Evolutionary conservation across 2,113 vertebrate species (phyloP).

Genomic region (Polyodon spathula): DNA sequence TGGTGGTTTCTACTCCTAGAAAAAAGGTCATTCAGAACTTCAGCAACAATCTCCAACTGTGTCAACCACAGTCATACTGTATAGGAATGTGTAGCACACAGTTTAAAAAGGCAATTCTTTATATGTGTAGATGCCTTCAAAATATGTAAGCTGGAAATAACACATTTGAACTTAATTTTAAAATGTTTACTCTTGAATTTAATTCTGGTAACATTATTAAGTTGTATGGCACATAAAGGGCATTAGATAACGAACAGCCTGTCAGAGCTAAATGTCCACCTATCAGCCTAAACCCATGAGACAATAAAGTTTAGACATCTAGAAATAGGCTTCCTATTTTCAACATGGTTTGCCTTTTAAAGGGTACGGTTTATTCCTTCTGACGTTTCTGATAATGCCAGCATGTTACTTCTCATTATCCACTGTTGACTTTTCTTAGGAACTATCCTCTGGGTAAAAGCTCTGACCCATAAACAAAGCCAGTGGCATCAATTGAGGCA

Average conservation of each 20-base stretch:
- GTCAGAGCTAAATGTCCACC: not conserved
- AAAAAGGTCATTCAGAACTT: not conserved
- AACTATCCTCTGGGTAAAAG: slow-evolving; percentile 42
- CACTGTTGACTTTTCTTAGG: slow-evolving; percentile 56
- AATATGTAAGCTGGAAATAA: not conserved
- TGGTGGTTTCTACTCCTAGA: too few relatives aligned
- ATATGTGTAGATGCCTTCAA: too few relatives aligned
- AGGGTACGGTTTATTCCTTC: slow-evolving; percentile 31
- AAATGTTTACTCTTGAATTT: too few relatives aligned
- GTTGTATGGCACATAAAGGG: slow-evolving; percentile 4
- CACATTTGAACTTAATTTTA: too few relatives aligned
- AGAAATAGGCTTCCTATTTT: not conserved
- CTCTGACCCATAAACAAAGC: slow-evolving; percentile 62
- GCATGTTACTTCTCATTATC: slow-evolving; percentile 47
- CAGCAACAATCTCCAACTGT: not conserved
- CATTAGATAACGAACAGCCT: not conserved
- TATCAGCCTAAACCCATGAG: slow-evolving; percentile 1
- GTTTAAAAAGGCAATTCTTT: too few relatives aligned
- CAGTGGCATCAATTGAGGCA: slow-evolving; percentile 38
- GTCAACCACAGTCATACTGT: too few relatives aligned
- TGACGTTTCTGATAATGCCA: slow-evolving; percentile 36
- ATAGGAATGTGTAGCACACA: too few relatives aligned
- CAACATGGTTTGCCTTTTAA: slow-evolving; percentile 13
- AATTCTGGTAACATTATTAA: too few relatives aligned
- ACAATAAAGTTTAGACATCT: slow-evolving; percentile 1